Evolutionary conservation across 2,797 vertebrate species (phyloP), one percentile per base, ranked within the genome.

Genomic region (Mus caroli): DNA sequence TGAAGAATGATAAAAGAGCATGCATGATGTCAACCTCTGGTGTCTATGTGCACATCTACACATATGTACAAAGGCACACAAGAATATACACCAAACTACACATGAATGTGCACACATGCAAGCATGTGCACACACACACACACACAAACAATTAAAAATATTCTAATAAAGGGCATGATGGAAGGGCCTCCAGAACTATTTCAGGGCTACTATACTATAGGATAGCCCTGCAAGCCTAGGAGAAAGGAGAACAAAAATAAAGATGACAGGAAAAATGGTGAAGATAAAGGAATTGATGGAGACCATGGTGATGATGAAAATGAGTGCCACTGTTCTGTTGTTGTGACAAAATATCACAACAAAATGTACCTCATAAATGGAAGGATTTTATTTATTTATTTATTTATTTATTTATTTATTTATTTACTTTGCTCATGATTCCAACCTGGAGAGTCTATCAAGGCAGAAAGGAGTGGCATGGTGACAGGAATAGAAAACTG

Each of bases 161-260:
- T 91, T 93, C 67, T 62, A 46, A 90, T 80, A 10, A 8, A 9
- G 31, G 5, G 0, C 50, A 26, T n/a, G 67, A 2, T 20, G 15
- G 2, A 79, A 8, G 22, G 14, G 0, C 46, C 11, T 15, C 79
- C 8, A 5, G 7, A 26, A 54, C 0, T 22, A 31, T 62, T 60
- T 0, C 2, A 22, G 10, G 26, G 3, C 15, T 89, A 90, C 2
- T 3, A 80, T 83, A 34, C 13, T 0, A 11, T 50, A 13, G 37
- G 54, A 40, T 76, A 75, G 90, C 76, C 34, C 0, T 0, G 0
- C 0, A 83, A 52, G 58, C 0, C 43, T 13, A 60, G 50, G 12
- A 94, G 3, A 10, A 6, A 64, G 76, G 9, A 34, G 1, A 92
- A 19, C 10, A 50, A 50, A 91, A 37, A 37, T 19, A 46, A 75